Evolutionary conservation across 2,888 invertebrate genomes (phyloP).

Genomic region (Campaea margaritaria): DNA sequence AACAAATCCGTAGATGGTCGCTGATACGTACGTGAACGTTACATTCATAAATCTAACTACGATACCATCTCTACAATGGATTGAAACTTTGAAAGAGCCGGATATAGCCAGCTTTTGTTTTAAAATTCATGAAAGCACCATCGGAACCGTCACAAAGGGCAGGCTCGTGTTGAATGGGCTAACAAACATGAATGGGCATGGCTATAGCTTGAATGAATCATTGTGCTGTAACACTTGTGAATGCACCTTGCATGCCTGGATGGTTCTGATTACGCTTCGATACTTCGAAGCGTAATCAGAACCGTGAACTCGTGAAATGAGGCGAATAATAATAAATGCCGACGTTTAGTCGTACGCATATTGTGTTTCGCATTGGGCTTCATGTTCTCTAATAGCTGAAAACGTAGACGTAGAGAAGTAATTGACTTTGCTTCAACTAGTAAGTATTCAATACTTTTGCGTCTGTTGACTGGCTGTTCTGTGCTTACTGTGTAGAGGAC

Average conservation of each 20-base stretch:
- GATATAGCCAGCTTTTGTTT: constrained; percentile 12
- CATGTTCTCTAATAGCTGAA: too few relatives aligned
- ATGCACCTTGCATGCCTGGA: constrained; percentile 7
- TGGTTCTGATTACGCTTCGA: constrained; percentile 9
- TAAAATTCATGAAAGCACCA: constrained; percentile 24
- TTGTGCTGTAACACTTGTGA: constrained; percentile 23
- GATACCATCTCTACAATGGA: neutral
- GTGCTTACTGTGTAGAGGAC: too few relatives aligned
- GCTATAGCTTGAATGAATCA: constrained; percentile 33
- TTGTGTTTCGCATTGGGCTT: too few relatives aligned
- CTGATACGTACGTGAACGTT: neutral
- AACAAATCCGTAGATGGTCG: neutral
- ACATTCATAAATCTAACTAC: constrained; percentile 1
- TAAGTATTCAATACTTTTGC: too few relatives aligned
- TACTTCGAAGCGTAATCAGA: too few relatives aligned
- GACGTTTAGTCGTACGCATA: too few relatives aligned
- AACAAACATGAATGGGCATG: too few relatives aligned
- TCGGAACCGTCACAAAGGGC: constrained; percentile 21
- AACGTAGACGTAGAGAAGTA: too few relatives aligned
- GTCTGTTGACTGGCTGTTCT: too few relatives aligned
- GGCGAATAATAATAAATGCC: constrained; percentile 8
- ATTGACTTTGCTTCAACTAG: too few relatives aligned
- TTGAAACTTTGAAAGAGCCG: constrained; percentile 19
- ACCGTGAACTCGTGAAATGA: too few relatives aligned
- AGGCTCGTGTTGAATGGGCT: constrained; percentile 12